Base-by-base conservation (phyloP, 1,140 invertebrate species). In the Tyrophagus putrescentiae region DNA sequence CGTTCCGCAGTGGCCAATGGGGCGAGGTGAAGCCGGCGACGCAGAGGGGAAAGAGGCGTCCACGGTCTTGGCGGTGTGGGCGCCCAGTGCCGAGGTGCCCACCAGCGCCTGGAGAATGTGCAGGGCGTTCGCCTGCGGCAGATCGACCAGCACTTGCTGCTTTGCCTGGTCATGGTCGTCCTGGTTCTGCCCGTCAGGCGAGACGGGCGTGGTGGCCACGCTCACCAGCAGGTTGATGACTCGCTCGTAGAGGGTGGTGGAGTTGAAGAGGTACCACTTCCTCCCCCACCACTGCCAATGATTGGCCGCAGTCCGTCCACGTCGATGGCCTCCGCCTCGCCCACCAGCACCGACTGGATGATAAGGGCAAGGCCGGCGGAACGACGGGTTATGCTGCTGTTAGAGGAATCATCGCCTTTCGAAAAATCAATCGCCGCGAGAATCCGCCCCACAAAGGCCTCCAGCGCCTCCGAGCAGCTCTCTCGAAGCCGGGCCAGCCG, bases 321-420 rank as follows among this genome's bases (percentile, higher is more conserved):
- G 11, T 54, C n/a, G 25, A 54, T 25, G 16, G 57, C 36, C 36
- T 59, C 57, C 18, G 57, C 34, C 36, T 59, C 57, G 21, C 57
- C 57, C n/a, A 59, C 29, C 27, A 59, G 33, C 16, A 59, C 28
- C 1, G 57, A 23, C 27, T 59, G 57, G 21, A 59, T 59, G 9
- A 59, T 59, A 1, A 59, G n/a, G 16, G 57, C 57, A 4, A 59
- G n/a, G 16, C 57, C 57, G n/a, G 57, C 57, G 1, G 57, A 59
- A 11, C 41, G 36, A 21, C 57, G 36, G 9, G 57, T 59, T 42
- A 59, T 28, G 25, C 41, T 59, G 2, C 11, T n/a, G 18, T 7
- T 21, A 13, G 39, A 2, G 32, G 13, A 18, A 29, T 53, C 18
- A n/a, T n/a, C n/a, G n/a, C n/a, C n/a, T n/a, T n/a, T n/a, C 5